These are phyloP conservation scores for Pristionchus fissidentatus DNA, from an alignment of 2,888 invertebrate species.

Conservation along the genomic window DNA sequence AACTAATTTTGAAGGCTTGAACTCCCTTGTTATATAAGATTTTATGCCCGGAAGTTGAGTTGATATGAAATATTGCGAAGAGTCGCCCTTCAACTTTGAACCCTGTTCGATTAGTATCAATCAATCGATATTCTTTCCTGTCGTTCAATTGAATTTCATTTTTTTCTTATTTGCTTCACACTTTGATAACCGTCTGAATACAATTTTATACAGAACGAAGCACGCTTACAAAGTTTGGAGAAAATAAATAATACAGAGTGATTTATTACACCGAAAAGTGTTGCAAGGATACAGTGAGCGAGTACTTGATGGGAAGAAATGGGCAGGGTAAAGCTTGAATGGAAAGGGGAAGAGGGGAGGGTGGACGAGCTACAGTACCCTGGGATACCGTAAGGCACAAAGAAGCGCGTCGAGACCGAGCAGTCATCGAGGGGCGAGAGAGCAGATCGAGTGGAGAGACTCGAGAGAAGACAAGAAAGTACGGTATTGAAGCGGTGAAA, in stretches of 20 bases:
- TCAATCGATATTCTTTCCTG: too few relatives aligned
- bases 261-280: slow-evolving; percentile 24
- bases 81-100: too few relatives aligned
- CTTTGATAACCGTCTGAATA: too few relatives aligned
- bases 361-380: slow-evolving; percentile 23
- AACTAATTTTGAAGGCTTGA: too few relatives aligned
- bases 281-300: too few relatives aligned
- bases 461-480: not conserved
- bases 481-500: not conserved
- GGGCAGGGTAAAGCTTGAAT: slow-evolving; percentile 36
- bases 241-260: slow-evolving; percentile 10
- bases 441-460: not conserved
- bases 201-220: too few relatives aligned
- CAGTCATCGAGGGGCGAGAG: not conserved
- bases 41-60: too few relatives aligned
- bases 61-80: too few relatives aligned
- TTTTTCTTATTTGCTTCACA: too few relatives aligned
- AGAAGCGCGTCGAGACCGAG: slow-evolving; percentile 4
- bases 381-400: slow-evolving; percentile 36
- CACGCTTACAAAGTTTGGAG: slow-evolving; percentile 25
- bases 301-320: slow-evolving; percentile 42
- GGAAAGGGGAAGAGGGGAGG: not conserved
- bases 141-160: too few relatives aligned
- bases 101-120: too few relatives aligned
- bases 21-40: too few relatives aligned